A percentile compares a stretch with the other conserved stretches of the same genome.
These are phyloP conservation scores for Nephrotoma appendiculata DNA, from an alignment of 2,888 invertebrate genomes.

Conservation along the genomic window DNA sequence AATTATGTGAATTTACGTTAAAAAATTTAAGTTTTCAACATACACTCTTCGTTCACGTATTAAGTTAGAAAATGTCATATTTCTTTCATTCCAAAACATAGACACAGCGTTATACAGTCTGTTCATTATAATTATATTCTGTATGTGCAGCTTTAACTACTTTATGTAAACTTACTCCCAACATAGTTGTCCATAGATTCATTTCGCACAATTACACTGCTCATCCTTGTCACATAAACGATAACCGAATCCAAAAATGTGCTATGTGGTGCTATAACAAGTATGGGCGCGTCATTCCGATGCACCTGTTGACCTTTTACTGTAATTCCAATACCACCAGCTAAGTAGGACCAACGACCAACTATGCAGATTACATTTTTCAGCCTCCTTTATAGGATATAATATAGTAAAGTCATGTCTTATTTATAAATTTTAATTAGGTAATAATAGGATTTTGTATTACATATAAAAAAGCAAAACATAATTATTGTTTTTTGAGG, in stretches of 20 bases:
- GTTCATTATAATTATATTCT: background rate
- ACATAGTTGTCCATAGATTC: conserved; percentile 72
- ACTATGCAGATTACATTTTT: conserved; percentile 55
- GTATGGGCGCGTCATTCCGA: conserved; percentile 66
- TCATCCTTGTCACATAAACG: conserved; percentile 67
- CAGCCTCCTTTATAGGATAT: conserved; percentile 35
- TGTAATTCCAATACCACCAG: conserved; percentile 62
- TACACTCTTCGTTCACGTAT: background rate
- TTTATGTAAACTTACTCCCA: conserved; percentile 56
- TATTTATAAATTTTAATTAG: background rate
- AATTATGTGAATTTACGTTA: background rate
- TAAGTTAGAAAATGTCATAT: background rate
- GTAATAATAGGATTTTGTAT: background rate
- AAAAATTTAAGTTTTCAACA: background rate
- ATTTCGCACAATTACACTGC: conserved; percentile 69
- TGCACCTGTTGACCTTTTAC: conserved; percentile 63
- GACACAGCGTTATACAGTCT: background rate
- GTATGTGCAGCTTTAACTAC: conserved; percentile 1
- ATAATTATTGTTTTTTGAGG: background rate
- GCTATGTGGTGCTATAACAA: conserved; percentile 79
- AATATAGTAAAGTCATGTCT: background rate
- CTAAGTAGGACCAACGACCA: conserved; percentile 58
- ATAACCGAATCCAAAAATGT: conserved; percentile 79
- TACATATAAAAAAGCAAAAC: background rate
- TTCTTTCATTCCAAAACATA: background rate